phyloP scores from a whole-genome alignment of 2,113 vertebrate species.

The Recurvirostra avosetta region DNA sequence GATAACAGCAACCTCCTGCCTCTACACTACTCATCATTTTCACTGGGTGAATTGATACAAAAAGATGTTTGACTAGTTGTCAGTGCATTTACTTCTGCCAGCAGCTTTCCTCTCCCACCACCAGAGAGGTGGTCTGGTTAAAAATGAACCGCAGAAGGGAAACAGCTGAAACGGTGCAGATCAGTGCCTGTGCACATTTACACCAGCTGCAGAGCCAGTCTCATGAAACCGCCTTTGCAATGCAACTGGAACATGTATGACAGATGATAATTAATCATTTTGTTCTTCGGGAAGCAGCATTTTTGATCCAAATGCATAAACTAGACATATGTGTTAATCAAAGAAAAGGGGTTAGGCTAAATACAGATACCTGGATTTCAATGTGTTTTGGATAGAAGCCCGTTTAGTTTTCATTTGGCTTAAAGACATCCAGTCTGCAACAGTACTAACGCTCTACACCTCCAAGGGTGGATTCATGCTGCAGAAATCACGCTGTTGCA shows the following conservation, averaged over 20 bases:
- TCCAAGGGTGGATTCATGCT: not conserved
- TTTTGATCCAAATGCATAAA: not conserved
- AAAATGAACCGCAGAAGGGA: not conserved
- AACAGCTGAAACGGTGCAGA: not conserved
- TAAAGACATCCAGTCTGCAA: not conserved
- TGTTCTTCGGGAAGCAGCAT: not conserved
- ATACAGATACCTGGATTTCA: not conserved
- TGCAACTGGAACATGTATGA: not conserved
- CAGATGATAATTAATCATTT: not conserved
- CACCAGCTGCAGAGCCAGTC: not conserved
- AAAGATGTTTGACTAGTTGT: not conserved
- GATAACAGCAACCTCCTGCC: not conserved
- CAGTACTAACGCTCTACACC: too few species aligned
- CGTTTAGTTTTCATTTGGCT: not conserved
- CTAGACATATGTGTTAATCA: not conserved
- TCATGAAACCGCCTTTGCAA: not conserved
- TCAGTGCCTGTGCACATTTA: not conserved
- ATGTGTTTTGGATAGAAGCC: not conserved
- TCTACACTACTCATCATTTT: not conserved
- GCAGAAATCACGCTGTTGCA: not conserved
- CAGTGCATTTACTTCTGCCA: not conserved
- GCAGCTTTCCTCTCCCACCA: not conserved
- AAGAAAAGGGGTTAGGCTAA: not conserved
- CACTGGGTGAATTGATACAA: not conserved
- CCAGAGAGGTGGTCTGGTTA: not conserved